phyloP scores from a whole-genome alignment of 2,797 vertebrate species.

The Vultur gryphus region DNA sequence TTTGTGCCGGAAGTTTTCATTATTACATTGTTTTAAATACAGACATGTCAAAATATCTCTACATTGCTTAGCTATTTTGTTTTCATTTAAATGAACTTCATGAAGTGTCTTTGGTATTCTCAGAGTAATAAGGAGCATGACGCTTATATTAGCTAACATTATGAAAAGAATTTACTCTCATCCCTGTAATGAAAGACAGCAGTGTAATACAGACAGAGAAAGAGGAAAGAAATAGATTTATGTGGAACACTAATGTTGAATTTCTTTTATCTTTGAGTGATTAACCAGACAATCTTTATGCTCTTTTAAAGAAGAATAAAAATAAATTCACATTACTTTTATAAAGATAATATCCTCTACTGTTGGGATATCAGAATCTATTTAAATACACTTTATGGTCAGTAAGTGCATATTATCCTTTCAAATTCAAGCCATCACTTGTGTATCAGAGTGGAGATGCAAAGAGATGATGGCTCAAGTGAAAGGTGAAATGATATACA shows the following conservation, averaged over 20 bases:
- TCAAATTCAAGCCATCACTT: neutral
- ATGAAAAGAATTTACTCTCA: conserved; percentile 17
- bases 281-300: conserved; percentile 20
- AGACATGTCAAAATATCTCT: conserved; percentile 23
- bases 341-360: neutral
- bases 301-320: neutral
- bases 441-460: neutral
- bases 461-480: neutral
- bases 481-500: neutral
- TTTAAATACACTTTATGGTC: neutral
- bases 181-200: conserved; percentile 32
- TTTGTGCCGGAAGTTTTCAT: neutral
- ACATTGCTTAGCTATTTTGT: conserved; percentile 28
- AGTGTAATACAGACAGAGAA: neutral
- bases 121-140: neutral
- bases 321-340: conserved; percentile 24
- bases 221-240: conserved; percentile 28
- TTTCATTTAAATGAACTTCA: conserved; percentile 45
- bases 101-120: conserved; percentile 12
- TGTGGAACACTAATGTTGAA: conserved; percentile 11
- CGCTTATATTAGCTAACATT: neutral
- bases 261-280: conserved; percentile 47
- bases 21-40: conserved; percentile 5
- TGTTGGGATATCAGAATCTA: neutral
- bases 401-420: neutral